A percentile compares a stretch with the other conserved stretches of the same genome.
Evolutionary conservation across 2,797 vertebrate genomes (phyloP).

Genomic region (Phrynocephalus vlangalii): DNA sequence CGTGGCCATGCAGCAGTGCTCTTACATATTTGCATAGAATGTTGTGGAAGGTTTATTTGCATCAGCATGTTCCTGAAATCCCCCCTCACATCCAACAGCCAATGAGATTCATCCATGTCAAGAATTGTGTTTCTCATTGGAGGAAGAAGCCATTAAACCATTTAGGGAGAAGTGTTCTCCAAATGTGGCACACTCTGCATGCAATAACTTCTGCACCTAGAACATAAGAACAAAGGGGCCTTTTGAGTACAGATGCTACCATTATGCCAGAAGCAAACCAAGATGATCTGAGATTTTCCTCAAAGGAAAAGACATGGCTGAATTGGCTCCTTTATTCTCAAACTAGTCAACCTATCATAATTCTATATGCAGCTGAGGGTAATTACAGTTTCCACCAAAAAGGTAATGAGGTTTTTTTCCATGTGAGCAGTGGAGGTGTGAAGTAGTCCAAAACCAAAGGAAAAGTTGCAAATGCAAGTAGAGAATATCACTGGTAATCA

Average conservation of each 20-base stretch:
- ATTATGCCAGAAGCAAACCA: background rate
- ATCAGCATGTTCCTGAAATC: conserved; percentile 55
- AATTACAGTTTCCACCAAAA: background rate
- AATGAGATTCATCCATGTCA: conserved; percentile 65
- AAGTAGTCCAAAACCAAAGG: background rate
- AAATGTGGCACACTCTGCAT: background rate
- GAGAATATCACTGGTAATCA: background rate
- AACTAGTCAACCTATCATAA: background rate
- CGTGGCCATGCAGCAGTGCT: conserved; percentile 61
- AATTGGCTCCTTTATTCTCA: background rate
- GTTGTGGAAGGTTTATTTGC: conserved; percentile 73
- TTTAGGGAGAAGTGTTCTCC: conserved; percentile 21
- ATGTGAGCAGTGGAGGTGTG: background rate
- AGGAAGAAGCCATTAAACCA: background rate
- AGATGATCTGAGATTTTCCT: background rate
- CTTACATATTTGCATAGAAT: conserved; percentile 69
- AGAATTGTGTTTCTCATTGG: conserved; percentile 58
- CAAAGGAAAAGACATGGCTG: background rate
- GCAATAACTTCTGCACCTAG: background rate
- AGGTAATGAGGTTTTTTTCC: background rate
- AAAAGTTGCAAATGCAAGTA: background rate
- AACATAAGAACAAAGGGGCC: background rate
- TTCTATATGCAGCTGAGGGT: background rate
- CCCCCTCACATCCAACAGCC: conserved; percentile 80
- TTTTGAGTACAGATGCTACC: background rate